These are phyloP conservation scores for Elanus axillaris DNA, from an alignment of 2,113 vertebrate species.

Conservation along the genomic window DNA sequence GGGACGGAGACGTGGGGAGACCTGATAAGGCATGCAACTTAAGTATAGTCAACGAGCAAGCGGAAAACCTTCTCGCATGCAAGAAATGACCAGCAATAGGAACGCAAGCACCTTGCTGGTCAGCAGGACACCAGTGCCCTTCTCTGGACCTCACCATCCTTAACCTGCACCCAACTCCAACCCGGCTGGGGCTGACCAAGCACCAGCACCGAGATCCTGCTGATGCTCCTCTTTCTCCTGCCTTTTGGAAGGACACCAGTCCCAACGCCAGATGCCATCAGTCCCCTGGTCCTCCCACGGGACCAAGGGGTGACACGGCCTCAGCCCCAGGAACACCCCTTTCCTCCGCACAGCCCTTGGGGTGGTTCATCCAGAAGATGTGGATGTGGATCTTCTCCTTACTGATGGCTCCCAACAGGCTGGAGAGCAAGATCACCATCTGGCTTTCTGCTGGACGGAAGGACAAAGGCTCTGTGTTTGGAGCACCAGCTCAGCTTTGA, in stretches of 20 bases:
- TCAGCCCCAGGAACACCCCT: background rate
- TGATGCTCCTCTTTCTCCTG: background rate
- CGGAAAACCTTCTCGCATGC: background rate
- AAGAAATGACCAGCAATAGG: fast-evolving
- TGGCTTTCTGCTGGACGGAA: background rate
- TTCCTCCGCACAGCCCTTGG: background rate
- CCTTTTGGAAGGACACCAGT: background rate
- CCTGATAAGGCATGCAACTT: background rate
- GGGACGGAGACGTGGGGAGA: fast-evolving
- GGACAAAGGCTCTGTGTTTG: fast-evolving
- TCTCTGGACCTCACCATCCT: background rate
- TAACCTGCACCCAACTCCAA: background rate
- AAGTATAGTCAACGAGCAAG: fast-evolving
- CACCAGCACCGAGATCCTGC: background rate
- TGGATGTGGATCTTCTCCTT: background rate
- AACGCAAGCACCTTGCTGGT: background rate
- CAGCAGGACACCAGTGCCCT: background rate
- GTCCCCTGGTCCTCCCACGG: background rate
- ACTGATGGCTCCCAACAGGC: background rate
- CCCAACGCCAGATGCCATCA: background rate
- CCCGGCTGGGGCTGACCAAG: background rate
- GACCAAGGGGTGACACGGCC: fast-evolving
- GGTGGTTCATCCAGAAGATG: background rate
- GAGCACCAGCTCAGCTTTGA: background rate
- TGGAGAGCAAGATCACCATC: background rate